Evolutionary conservation across 2,113 vertebrate species (phyloP), one percentile per base, ranked within the genome.

Genomic region (Chelonoidis abingdonii): DNA sequence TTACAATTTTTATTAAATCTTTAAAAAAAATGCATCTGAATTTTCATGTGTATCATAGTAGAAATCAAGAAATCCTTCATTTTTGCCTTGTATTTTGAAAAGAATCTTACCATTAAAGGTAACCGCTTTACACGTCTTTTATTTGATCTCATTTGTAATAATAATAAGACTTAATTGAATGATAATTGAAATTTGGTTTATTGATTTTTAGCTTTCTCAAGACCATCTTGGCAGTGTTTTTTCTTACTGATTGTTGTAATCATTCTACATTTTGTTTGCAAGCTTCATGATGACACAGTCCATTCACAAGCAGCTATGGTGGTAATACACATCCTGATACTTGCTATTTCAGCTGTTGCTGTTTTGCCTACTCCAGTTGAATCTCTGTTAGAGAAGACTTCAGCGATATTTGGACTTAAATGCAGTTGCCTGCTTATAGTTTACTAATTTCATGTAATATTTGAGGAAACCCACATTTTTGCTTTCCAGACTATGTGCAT

Each of bases 401-500:
- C 47, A 92, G 29, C 4, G 24, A 50, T 85, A 75, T 83, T 87
- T 87, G 38, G 38, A 72, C 72, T 83, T 38, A 3, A 65, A 3
- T 62, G 6, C 22, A 25, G 3, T n/a, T 82, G 3, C 53, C 5
- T 59, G 38, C n/a, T 88, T 89, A 50, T 0, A 22, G 49, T 69
- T 44, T 54, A 76, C 47, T 78, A 31, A 85, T 83, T 21, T 69
- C 84, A 1, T 65, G 6, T 83, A 10, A 22, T 59, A 83, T 10
- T 82, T 41, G 62, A 82, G 80, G 80, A 69, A 59, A 19, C 12
- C 57, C 82, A 31, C 3, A 65, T 69, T 35, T 10, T 69, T 86
- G 3, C 9, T 87, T 27, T 35, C 19, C 29, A 84, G 6, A 9
- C 72, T 1, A 4, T 22, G 1, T 8, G 5, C 0, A 0, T 84